Conservation (phyloP, 2,113 vertebrate species). For the Nannobrachium achirus region DNA sequence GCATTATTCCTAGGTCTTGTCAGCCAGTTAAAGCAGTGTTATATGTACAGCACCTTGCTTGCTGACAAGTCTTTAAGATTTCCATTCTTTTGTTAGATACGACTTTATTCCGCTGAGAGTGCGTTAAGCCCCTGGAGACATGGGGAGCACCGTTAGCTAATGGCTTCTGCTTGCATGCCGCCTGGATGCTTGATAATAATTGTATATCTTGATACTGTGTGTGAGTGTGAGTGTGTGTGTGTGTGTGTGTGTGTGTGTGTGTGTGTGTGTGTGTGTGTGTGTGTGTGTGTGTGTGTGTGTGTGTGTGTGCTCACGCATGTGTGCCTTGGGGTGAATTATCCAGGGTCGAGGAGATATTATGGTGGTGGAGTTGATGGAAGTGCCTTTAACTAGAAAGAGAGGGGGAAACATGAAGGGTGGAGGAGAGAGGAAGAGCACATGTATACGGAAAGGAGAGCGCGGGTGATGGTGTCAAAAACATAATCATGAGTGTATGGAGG, state of each 20-base stretch:
- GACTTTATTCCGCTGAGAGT: conserved; percentile 25
- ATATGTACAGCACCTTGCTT: conserved; percentile 9
- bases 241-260: conserved; percentile 1
- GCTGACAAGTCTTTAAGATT: not conserved
- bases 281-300: conserved; percentile 21
- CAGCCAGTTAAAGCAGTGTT: not conserved
- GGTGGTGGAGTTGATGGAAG: conserved; percentile 11
- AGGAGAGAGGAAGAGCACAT: conserved; percentile 9
- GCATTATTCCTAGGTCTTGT: not conserved
- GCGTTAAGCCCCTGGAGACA: conserved; percentile 40
- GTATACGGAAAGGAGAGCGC: no score
- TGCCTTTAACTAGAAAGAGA: conserved; percentile 11
- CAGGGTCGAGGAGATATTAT: conserved; percentile 18
- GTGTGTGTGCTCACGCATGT: no score
- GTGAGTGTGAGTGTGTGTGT: not conserved
- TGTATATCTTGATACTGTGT: conserved; percentile 27
- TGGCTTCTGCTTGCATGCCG: conserved; percentile 26
- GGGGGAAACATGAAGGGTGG: not conserved
- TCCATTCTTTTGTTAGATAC: conserved; percentile 20
- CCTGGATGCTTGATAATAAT: conserved; percentile 36
- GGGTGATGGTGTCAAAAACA: no score
- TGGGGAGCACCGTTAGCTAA: conserved; percentile 39
- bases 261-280: conserved; percentile 4
- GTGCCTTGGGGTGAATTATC: conserved; percentile 12
- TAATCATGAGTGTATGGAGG: no score